Evolutionary conservation across 2,113 vertebrate species (phyloP), one percentile per base, ranked within the genome.

Genomic region (Megaceryle torquata): DNA sequence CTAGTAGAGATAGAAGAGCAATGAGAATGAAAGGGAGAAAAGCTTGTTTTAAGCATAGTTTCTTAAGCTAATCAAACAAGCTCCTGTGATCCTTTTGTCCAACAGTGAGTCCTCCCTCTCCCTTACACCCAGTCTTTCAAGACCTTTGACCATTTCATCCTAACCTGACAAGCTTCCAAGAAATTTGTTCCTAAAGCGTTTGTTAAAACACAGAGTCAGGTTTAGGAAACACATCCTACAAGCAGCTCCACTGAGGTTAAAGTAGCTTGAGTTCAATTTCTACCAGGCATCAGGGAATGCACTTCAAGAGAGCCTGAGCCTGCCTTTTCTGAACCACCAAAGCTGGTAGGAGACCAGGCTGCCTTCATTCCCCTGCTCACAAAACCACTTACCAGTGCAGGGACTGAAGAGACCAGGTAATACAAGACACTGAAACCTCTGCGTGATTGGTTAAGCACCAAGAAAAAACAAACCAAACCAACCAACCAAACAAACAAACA

Each of bases 401-500:
- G 41, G 35, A 20, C 46, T 10, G 37, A 37, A 33, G 15, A 20
- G 39, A 14, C 14, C 0, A 7, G 1, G 4, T 6, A 5, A 1
- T 19, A 25, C 15, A 35, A 29, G 71, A 29, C n/a, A 37, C 19
- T 12, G 31, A 39, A 81, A 67, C 57, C 26, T 16, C 6, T 14
- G 4, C 22, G 22, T 8, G 13, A 43, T 24, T 12, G 39, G 2
- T 37, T 22, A 35, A 46, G 33, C 57, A 76, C 13, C 15, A 26
- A 41, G 63, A 39, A 85, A 87, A 41, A 50, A 12, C 20, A 50
- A 24, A 50, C 48, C 48, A 50, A 50, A 22, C 39, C 39, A 41
- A 41, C 39, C 39, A 41, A 41, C 39, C 39, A 41, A 41, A 8
- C 39, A 51, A 51, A 51, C 37, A 37, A 37, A 37, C 37, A 37